Evolutionary conservation across 2,113 vertebrate species (phyloP).

Genomic region (Rhipidura dahli): DNA sequence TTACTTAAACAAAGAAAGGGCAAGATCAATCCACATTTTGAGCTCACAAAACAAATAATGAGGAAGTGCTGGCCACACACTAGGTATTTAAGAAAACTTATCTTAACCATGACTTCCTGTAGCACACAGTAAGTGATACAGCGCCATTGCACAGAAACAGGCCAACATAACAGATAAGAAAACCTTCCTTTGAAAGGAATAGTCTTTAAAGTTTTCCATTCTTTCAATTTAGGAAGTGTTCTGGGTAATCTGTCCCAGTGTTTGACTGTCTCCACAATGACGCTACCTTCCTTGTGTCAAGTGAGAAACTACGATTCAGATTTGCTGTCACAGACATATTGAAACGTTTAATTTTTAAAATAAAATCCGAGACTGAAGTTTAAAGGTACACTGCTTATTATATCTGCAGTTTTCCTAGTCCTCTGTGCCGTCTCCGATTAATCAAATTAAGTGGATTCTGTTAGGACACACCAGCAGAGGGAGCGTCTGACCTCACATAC

Average conservation of each 20-base stretch:
- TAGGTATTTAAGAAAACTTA: not conserved
- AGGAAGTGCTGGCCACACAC: not conserved
- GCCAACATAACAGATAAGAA: not conserved
- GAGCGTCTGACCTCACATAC: not conserved
- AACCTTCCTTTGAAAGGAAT: not conserved
- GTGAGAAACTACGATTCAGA: not conserved
- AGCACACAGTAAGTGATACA: not conserved
- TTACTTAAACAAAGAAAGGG: not conserved
- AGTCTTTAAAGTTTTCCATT: not conserved
- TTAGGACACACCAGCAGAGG: not conserved
- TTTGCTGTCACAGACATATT: not conserved
- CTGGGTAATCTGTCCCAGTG: not conserved
- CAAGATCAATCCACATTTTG: not conserved
- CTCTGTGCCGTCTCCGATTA: accelerated
- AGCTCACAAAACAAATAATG: not conserved
- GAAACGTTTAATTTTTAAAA: not conserved
- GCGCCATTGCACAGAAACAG: not conserved
- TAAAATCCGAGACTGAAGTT: not conserved
- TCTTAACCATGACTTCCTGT: not conserved
- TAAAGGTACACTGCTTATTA: not conserved
- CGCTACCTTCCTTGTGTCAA: not conserved
- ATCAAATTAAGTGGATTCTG: not conserved
- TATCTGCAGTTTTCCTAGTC: not conserved
- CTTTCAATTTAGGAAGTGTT: not conserved
- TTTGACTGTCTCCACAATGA: not conserved